Evolutionary conservation across 2,888 invertebrate species (phyloP), one percentile per base, ranked within the genome.

Genomic region (Adelognathus sp.): DNA sequence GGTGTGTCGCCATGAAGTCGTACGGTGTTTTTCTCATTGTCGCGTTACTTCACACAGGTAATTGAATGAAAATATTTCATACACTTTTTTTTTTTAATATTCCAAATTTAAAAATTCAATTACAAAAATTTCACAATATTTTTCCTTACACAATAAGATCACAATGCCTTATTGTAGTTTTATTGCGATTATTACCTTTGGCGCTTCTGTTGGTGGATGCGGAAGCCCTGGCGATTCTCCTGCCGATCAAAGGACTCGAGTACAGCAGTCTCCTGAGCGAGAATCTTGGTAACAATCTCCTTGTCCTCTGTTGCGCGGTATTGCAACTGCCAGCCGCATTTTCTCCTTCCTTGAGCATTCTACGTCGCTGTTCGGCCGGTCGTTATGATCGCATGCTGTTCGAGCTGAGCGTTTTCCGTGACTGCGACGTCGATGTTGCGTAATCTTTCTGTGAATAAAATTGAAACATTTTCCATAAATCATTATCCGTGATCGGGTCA

Each of bases 211-310:
- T 86, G 54, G 81, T 83, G 0, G 88, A 86, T 61, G 86, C 88
- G 5, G 89, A 79, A 18, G 90, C 87, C 41, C 91, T 88, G 18
- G 86, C 85, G 63, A 95, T 93, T 85, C 95, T 93, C 64, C 95
- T 92, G 39, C 95, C 95, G 71, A 95, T 93, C 18, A 95, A 92
- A 2, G 95, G 95, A 89, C 95, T 95, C 84, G 95, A 94, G 76
- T 95, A 94, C 74, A 96, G 93, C 80, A 96, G 92, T 79, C 95
- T 93, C 56, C 95, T 93, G 44, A 96, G 91, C 18, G 95, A 96
- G 93, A 95, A 95, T 85, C 95, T 90, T 24, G 93, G 92, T 83
- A 93, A 86, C 66, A 90, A 66, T 82, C 90, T 86, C 56, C 89
- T 84, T 69, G 87, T 86, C 79, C 90, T 87, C 7, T 88, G 81